Percentiles rank a stretch among this genome's conserved stretches.
These are phyloP conservation scores for Drosophila hamatofila DNA, from an alignment of 2,888 invertebrate species.

Conservation along the genomic window DNA sequence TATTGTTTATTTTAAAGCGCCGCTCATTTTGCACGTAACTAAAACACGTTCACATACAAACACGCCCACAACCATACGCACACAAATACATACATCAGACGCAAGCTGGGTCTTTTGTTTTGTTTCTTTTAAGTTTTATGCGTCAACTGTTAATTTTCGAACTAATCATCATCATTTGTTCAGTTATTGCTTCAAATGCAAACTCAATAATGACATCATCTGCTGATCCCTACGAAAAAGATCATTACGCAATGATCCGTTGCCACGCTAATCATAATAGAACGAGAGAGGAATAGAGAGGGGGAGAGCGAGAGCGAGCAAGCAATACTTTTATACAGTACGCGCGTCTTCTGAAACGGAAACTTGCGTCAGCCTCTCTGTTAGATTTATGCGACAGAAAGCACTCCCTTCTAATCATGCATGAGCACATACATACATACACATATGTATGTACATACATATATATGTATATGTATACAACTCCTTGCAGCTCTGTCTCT, in stretches of 20 bases:
- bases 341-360: constrained; percentile 42
- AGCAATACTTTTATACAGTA: constrained; percentile 24
- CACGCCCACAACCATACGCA: background rate
- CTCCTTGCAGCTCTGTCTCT: constrained; percentile 10
- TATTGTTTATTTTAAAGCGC: constrained; percentile 16
- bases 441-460: background rate
- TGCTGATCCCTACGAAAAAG: constrained; percentile 41
- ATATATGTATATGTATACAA: no score
- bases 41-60: background rate
- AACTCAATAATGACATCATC: constrained; percentile 52
- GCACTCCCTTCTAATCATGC: constrained; percentile 3
- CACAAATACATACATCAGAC: background rate
- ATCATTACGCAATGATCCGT: constrained; percentile 53
- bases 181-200: constrained; percentile 62
- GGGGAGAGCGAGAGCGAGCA: background rate
- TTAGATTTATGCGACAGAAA: constrained; percentile 35
- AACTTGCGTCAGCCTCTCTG: constrained; percentile 46
- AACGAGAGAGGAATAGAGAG: background rate
- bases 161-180: constrained; percentile 52
- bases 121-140: constrained; percentile 24
- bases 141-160: constrained; percentile 53
- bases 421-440: background rate
- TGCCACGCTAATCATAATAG: constrained; percentile 16
- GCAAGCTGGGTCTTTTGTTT: constrained; percentile 12
- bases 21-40: constrained; percentile 43